Base-by-base conservation (phyloP, 2,888 invertebrate species). In the Drosophila putrida region DNA sequence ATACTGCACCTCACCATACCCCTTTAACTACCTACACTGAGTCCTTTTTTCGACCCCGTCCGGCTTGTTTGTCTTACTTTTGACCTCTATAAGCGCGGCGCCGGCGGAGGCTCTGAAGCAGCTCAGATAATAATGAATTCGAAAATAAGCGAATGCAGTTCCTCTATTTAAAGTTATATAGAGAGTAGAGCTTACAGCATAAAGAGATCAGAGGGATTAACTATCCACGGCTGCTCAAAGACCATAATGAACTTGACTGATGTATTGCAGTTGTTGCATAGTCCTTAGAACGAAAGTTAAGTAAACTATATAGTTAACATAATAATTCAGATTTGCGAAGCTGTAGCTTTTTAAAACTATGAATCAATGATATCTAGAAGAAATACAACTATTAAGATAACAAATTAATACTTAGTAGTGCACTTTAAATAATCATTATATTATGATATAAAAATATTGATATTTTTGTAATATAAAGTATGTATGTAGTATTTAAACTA, bases 21-120 rank as follows among this genome's bases (percentile, higher is more conserved):
- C 25, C 13, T 27, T 11, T 35, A 11, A 38, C 47, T 20, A 38
- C 46, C 28, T 36, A 44, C 41, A 13, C 53, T 35, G 39, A 54
- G 54, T 59, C 27, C 54, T 38, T 41, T 41, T 57, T 46, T 39
- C 49, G 61, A 53, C 67, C 58, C 58, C 65, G 41, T 62, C 71
- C 86, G 77, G 73, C 77, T 88, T 84, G 89, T 84, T 84, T 89
- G 90, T 89, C 83, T 89, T 84, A 84, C 83, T 89, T 84, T 84
- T 84, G 83, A 84, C 83, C 83, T 84, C 90, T 82, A 84, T 84
- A 88, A 88, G 62, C 66, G 69, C 54, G 78, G 59, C 65, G 74
- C 67, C 77, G 59, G 61, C 36, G 58, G 61, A 47, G 66, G 36
- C 73, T 62, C 47, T 46, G 47, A 49, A 57, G 53, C 67, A 62